Base-by-base conservation (phyloP, 2,888 invertebrate genomes). In the Epistrophella euchroma region DNA sequence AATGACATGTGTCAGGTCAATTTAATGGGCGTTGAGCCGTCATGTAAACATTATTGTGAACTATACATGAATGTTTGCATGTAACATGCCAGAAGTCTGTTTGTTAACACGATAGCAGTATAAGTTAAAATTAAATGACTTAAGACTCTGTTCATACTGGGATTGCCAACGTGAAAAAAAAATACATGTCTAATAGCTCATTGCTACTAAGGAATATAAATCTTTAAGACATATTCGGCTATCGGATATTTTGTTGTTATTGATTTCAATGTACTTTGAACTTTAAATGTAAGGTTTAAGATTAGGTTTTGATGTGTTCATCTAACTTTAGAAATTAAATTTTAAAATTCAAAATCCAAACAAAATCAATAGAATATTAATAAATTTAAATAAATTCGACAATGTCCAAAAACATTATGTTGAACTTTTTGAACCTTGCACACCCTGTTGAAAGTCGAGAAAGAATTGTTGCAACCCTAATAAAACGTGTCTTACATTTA, bases 11-110 rank as follows among this genome's bases (percentile, higher is more conserved):
- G 50, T 37, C n/a, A 52, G 25, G n/a, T 68, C 22, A 68, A 37
- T 37, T 68, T 52, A 68, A 52, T 68, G 68, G 68, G 68, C 37
- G 68, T 50, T 52, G 52, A 37, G n/a, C 15, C 22, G 37, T 68
- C 22, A 25, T 68, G 52, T 68, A 52, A 68, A 68, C 68, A 68
- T 40, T 25, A 25, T 25, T 47, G 35, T n/a, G 25, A 52, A 47
- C 52, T 45, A 22, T 25, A 45, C 28, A 47, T 7, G 15, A 35
- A 32, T 64, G 25, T 37, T 17, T 37, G 52, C 68, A 52, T 68
- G 68, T 25, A 17, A 68, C 37, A 68, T 68, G 68, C 19, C 19
- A 32, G 11, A 2, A 11, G 50, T 52, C 15, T 37, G 22, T 25
- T 52, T 68, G 52, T n/a, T 0, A 64, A 64, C 62, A 64, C 28